Evolutionary conservation across 2,888 invertebrate genomes (phyloP), one percentile per base, ranked within the genome.

Genomic region (Gymnosoma rotundatum): DNA sequence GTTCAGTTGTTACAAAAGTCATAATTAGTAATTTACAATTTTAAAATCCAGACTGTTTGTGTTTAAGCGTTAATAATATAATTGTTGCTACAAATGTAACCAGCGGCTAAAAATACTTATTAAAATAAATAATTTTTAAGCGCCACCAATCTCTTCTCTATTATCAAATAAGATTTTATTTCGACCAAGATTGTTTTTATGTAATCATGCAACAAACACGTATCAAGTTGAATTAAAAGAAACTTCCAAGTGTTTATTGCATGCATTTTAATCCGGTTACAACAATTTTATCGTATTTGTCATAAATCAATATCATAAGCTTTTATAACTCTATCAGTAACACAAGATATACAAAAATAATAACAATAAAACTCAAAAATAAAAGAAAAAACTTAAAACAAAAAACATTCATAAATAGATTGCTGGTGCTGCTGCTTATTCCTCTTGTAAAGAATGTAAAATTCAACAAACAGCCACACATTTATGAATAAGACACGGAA

Each of bases 301-400:
- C 83, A 83, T 83, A 83, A 83, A 83, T 83, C 83, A 83, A 83
- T 78, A 83, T 72, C 78, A 73, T 67, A 20, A 56, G 66, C 60
- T 73, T 78, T 83, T 78, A 78, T 78, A 74, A 74, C 83, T 83
- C 78, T 78, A 83, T 78, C 83, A 78, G 78, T 50, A 81, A 76
- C 58, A 66, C 12, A 50, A 66, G 21, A 36, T 54, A 48, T 42
- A 45, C 12, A 32, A 64, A 45, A 56, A 14, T 18, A 42, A 64
- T 25, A 50, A 52, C 32, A 58, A 50, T 36, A 66, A 69, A 48
- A 50, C 12, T 2, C n/a, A 63, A 54, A 42, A 50, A 16, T 14
- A 54, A 32, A 32, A 7, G 18, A 60, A 32, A 32, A 32, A 61
- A 69, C 7, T 36, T 16, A 42, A 45, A 63, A 45, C 20, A 75